Evolutionary conservation across 1,140 invertebrate genomes (phyloP), one percentile per base, ranked within the genome.

Genomic region (Scaptomyza graminum): DNA sequence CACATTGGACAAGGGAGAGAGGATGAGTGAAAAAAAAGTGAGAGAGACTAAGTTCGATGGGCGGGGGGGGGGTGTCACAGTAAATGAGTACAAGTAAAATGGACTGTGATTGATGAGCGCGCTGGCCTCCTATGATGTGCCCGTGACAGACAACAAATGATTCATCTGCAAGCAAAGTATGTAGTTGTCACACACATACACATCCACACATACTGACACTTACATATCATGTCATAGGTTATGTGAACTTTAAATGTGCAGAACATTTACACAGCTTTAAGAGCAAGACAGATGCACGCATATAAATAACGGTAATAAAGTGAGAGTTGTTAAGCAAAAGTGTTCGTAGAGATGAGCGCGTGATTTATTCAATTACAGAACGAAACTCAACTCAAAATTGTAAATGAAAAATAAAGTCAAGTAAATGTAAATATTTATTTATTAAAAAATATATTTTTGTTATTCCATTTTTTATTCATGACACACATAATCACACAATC

Each of bases 21-120:
- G 12, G 18, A 43, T 47, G 43, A 50, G 16, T 4, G 9, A 13
- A 4, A n/a, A 13, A 4, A n/a, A 15, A 11, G 16, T 7, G 31
- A 39, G 16, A 22, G 46, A 18, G 46, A 25, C 2, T 22, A 22
- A 22, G 18, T 3, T n/a, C n/a, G 18, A 22, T 22, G 4, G 2
- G 18, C 18, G 18, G 16, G 4, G 2, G 18, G 2, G 18, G 16
- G 16, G 46, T 15, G 46, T 15, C 28, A 7, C 4, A 28, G 28
- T 5, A 9, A 49, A 15, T 8, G 16, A 18, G 47, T 12, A 25
- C 16, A 25, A 50, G 4, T 31, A 41, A 57, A 59, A 46, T 37
- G 60, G 46, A 57, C 54, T 57, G 60, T 87, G 82, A 85, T 85
- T 85, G 83, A 85, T 85, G 83, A 87, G 15, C 22, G 22, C 15